Conservation (phyloP, 2,888 invertebrate genomes). For the Listrodromus nycthemerus region DNA sequence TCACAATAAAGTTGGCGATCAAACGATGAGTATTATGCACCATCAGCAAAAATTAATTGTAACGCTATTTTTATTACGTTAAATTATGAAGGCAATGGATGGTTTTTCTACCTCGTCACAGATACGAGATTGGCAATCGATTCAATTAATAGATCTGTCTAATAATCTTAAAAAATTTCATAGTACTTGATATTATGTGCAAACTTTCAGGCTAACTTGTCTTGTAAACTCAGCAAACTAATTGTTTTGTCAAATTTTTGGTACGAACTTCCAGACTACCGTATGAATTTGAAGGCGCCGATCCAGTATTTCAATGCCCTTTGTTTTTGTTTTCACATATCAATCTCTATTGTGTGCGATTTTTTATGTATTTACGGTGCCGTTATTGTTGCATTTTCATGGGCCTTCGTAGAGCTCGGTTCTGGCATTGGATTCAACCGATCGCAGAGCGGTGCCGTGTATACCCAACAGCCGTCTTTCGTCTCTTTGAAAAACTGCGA, state of each 20-base stretch:
- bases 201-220: conserved; percentile 58
- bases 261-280: conserved; percentile 24
- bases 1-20: conserved; percentile 33
- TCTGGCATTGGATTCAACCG: conserved; percentile 80
- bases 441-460: conserved; percentile 85
- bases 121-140: conserved; percentile 15
- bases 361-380: conserved; percentile 63
- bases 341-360: conserved; percentile 52
- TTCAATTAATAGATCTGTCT: conserved; percentile 7
- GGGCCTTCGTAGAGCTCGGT: conserved; percentile 60
- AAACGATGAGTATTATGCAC: conserved; percentile 24
- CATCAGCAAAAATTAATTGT: conserved; percentile 3
- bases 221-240: conserved; percentile 34
- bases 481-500: conserved; percentile 89
- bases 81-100: conserved; percentile 6
- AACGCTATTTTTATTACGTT: neutral
- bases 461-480: conserved; percentile 89
- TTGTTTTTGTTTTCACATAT: neutral
- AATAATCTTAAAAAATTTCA: conserved; percentile 1
- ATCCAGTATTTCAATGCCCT: neutral
- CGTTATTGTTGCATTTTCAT: conserved; percentile 63
- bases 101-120: conserved; percentile 11
- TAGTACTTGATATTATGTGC: conserved; percentile 50
- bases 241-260: neutral
- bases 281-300: conserved; percentile 18